Conservation (phyloP, 2,113 vertebrate species). For the Neolamprologus tretocephalus region DNA sequence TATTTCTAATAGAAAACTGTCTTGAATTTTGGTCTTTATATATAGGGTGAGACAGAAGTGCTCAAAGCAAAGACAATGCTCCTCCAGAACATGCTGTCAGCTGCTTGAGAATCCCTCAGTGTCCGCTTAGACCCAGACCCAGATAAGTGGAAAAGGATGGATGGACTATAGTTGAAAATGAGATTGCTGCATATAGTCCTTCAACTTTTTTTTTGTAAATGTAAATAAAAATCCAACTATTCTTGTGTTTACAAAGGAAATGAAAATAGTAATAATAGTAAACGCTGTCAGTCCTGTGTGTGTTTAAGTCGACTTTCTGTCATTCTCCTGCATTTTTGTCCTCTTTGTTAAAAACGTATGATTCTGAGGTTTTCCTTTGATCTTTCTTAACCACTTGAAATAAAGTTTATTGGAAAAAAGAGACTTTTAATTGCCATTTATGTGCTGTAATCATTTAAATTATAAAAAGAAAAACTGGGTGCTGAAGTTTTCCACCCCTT, state of each 20-base stretch:
- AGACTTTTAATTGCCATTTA: neutral
- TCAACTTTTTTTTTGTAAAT: neutral
- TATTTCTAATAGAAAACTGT: neutral
- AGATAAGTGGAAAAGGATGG: neutral
- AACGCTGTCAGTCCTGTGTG: neutral
- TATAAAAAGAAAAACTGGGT: neutral
- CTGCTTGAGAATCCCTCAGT: neutral
- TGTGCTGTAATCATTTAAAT: neutral
- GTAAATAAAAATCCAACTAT: neutral
- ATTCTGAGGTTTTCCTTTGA: neutral
- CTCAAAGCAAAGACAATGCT: neutral
- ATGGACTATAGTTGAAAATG: neutral
- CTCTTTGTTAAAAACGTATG: neutral
- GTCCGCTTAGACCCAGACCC: neutral
- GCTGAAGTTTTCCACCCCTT: neutral
- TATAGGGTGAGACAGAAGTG: neutral
- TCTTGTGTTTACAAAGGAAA: neutral
- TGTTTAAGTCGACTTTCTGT: neutral
- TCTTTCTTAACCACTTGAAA: neutral
- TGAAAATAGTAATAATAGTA: neutral
- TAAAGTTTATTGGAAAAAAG: neutral
- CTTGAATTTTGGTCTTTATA: neutral
- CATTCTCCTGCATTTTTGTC: neutral
- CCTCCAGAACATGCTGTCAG: neutral
- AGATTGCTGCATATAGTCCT: neutral